Conservation (phyloP, 2,113 vertebrate species). For the Beaufortia kweichowensis region DNA sequence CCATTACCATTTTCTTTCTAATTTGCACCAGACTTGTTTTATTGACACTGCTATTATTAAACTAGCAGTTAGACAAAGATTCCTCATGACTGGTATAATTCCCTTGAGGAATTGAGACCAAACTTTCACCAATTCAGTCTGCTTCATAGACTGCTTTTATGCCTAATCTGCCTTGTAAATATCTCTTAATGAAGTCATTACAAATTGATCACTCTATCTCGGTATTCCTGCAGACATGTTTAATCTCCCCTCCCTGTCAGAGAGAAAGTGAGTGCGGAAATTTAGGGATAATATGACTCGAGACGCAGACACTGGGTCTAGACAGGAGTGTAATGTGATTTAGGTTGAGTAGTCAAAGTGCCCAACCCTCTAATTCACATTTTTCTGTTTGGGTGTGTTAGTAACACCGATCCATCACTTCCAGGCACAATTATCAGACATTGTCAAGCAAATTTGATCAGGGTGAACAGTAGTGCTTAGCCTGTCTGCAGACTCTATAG, state of each 20-base stretch:
- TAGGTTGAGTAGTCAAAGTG: slow-evolving; percentile 51
- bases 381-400: slow-evolving; percentile 49
- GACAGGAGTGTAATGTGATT: slow-evolving; percentile 53
- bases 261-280: slow-evolving; percentile 41
- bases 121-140: neutral
- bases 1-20: neutral
- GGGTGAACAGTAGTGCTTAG: slow-evolving; percentile 47
- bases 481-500: slow-evolving; percentile 47
- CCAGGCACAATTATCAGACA: slow-evolving; percentile 51
- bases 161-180: slow-evolving; percentile 31
- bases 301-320: slow-evolving; percentile 53
- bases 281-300: slow-evolving; percentile 51
- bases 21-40: neutral
- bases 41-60: neutral
- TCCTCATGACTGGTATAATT: neutral
- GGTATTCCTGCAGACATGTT: slow-evolving; percentile 44
- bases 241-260: slow-evolving; percentile 45
- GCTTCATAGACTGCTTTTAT: slow-evolving; percentile 33
- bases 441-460: slow-evolving; percentile 53
- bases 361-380: slow-evolving; percentile 48
- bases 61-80: neutral
- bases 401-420: slow-evolving; percentile 52
- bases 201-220: slow-evolving; percentile 45
- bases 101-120: neutral
- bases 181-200: slow-evolving; percentile 45